Conservation (phyloP, 2,113 vertebrate species). For the Gasterosteus aculeatus region DNA sequence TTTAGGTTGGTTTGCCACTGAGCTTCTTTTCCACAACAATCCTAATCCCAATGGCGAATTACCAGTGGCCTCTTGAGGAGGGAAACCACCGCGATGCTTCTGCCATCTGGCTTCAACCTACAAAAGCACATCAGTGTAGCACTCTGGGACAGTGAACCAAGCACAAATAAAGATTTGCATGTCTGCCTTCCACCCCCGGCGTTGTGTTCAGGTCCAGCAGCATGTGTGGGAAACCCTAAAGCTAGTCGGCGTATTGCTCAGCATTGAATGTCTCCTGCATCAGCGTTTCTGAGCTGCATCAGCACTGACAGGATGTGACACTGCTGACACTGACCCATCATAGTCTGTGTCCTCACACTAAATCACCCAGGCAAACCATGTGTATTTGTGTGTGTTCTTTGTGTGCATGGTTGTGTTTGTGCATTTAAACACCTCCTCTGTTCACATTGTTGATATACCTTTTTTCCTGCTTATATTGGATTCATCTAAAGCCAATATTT, state of each 20-base stretch:
- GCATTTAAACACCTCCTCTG: background rate
- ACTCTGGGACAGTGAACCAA: background rate
- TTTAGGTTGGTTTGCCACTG: no score
- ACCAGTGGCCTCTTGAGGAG: no score
- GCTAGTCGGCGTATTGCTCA: background rate
- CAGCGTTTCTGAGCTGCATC: slow-evolving; percentile 23
- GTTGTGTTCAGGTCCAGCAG: slow-evolving; percentile 13
- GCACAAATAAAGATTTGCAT: background rate
- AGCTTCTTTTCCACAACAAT: no score
- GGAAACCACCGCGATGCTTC: no score
- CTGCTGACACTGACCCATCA: slow-evolving; percentile 22
- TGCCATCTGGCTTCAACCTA: no score
- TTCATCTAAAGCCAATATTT: slow-evolving; percentile 18
- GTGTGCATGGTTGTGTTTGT: background rate
- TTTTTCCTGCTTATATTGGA: slow-evolving; percentile 14
- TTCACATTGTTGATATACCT: slow-evolving; percentile 11
- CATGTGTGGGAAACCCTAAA: background rate
- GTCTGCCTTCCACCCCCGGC: background rate
- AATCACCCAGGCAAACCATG: background rate
- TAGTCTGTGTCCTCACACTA: slow-evolving; percentile 11
- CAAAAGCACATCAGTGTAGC: no score
- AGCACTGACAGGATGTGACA: slow-evolving; percentile 48
- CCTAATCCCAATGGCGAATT: no score
- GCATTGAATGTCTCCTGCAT: slow-evolving; percentile 14
- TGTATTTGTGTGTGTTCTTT: background rate